Base-by-base conservation (phyloP, 2,797 vertebrate genomes). In the Typhlichthys eigenmanni region DNA sequence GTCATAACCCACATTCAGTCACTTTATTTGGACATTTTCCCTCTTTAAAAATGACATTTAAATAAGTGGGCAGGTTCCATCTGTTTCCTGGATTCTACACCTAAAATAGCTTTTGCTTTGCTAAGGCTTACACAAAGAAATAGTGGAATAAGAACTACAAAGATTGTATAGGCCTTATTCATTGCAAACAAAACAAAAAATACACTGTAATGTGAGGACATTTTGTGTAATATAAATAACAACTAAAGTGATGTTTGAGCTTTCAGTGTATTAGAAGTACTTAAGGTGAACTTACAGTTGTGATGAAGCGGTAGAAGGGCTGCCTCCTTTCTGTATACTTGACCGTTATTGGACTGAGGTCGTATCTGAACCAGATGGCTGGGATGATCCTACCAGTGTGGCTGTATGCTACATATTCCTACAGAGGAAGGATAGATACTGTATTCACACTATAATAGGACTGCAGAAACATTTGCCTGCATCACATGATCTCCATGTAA, bases 351-450 rank as follows among this genome's bases (percentile, higher is more conserved):
- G 98, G 98, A 88, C 97, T 99, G 80, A 99, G 91, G 89, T 99
- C 98, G 0, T 99, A 99, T 8, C 98, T 93, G 88, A 98, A 99
- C 98, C 98, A 99, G 91, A 99, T 99, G n/a, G 96, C 97, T 0
- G 98, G 97, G 80, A 99, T 96, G 85, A 99, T 99, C 67, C 98
- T 92, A 46, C 98, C 98, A 0, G 98, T 99, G 92, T 99, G 98
- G 86, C 98, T 99, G 85, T 98, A 99, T 43, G 97, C 95, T 0
- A 99, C 95, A 0, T 99, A 99, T 66, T 98, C 98, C 98, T 99
- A 70, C n/a, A 48, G 12, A 50, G 29, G n/a, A 4, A n/a, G n/a
- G n/a, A 8, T 14, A 55, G 53, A 55, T 12, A 29, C 24, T 29
- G 24, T 29, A 55, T 32, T 32, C 32, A 55, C 11, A 24, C 9